Evolutionary conservation across 2,113 vertebrate genomes (phyloP), one percentile per base, ranked within the genome.

Genomic region (Clinocottus analis): DNA sequence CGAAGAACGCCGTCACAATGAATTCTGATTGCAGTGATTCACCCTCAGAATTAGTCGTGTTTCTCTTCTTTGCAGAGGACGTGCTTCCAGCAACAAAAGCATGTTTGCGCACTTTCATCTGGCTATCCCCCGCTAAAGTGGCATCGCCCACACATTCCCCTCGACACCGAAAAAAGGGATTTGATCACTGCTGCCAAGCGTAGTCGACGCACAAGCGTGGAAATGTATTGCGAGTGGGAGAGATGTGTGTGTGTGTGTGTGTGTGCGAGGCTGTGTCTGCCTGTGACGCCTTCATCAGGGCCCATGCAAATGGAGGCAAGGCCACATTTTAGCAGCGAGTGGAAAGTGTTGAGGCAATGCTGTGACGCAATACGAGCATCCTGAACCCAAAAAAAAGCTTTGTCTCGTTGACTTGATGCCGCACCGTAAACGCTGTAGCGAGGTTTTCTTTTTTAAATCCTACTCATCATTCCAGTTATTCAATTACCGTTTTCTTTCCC

Each of bases 71-170:
- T 82, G 82, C 66, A 25, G 75, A 41, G 37, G 71, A 85, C 58
- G 80, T 85, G 87, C 91, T 91, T 84, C 77, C 88, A 84, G 88
- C 79, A 78, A 90, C 87, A 91, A 91, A 91, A 90, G 89, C 86
- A 64, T 78, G 72, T 87, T 87, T 90, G 82, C 11, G 49, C 74
- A 85, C 83, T 88, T 87, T 88, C 73, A 90, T 90, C 86, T 82
- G 81, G 85, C 80, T 78, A 72, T 83, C 85, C 70, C 82, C 83
- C 70, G 65, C 87, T 87, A 78, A 91, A 93, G 90, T 78, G 76
- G 78, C 72, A 76, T 85, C 79, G 79, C 91, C 93, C 89, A 93
- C 93, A 82, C 85, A n/a, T 43, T 82, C 77, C 72, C 80, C 73
- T 90, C 76, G 74, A 61, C 67, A 59, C 71, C 65, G 81, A 72